Evolutionary conservation across 1,140 invertebrate species (phyloP).

Genomic region (Neodiprion fabricii): DNA sequence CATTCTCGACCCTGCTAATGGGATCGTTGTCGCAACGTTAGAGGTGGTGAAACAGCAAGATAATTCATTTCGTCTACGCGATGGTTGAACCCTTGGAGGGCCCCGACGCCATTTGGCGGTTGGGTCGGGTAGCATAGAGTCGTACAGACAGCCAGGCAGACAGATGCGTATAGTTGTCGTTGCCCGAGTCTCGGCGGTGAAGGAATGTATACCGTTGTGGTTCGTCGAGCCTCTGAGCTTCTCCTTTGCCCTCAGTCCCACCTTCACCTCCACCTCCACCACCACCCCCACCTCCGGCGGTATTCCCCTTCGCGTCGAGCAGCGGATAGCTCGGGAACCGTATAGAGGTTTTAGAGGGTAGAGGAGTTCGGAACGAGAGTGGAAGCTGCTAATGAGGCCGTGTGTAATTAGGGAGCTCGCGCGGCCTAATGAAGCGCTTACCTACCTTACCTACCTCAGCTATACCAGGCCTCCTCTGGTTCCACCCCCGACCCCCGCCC

Average conservation of each 20-base stretch:
- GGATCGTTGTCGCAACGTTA: background rate
- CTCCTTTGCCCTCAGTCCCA: slow-evolving; percentile 27
- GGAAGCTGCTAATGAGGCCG: slow-evolving; percentile 60
- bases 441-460: slow-evolving; percentile 51
- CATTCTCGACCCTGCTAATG: background rate
- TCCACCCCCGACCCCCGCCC: slow-evolving; percentile 17
- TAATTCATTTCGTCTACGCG: background rate
- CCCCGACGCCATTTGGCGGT: slow-evolving; percentile 42
- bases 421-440: slow-evolving; percentile 63
- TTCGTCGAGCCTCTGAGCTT: slow-evolving; percentile 34
- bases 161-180: slow-evolving; percentile 32
- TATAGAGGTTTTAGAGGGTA: slow-evolving; percentile 33
- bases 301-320: slow-evolving; percentile 20
- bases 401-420: slow-evolving; percentile 63
- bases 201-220: slow-evolving; percentile 39
- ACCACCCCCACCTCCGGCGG: slow-evolving; percentile 24
- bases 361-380: slow-evolving; percentile 34
- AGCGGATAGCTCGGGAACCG: slow-evolving; percentile 30
- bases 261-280: background rate
- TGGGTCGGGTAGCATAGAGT: slow-evolving; percentile 37
- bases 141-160: slow-evolving; percentile 13
- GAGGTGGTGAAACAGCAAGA: background rate
- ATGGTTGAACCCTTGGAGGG: slow-evolving; percentile 16
- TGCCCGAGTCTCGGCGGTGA: slow-evolving; percentile 43
- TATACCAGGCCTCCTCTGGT: slow-evolving; percentile 27